Evolutionary conservation across 2,888 invertebrate genomes (phyloP).

Genomic region (Rhimphoctona megacephalus): DNA sequence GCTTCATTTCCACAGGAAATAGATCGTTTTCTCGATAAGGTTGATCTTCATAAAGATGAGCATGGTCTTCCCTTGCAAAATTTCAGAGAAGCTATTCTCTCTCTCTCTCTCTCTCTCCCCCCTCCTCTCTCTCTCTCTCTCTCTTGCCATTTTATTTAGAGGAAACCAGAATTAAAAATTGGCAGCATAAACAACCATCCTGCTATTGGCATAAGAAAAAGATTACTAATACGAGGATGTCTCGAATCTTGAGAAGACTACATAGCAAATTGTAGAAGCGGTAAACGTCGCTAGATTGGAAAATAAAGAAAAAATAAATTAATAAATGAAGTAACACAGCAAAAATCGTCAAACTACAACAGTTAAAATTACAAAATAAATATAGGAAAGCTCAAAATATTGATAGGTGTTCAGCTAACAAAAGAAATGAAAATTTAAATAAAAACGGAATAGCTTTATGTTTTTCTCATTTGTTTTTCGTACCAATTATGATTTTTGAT

Average conservation of each 20-base stretch:
- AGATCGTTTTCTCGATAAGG: conserved; percentile 66
- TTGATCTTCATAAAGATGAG: conserved; percentile 51
- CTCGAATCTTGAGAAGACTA: conserved; percentile 23
- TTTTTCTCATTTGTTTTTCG: conserved; percentile 18
- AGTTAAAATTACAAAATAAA: too few species aligned
- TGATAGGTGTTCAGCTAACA: background rate
- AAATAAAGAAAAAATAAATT: background rate
- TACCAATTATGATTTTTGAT: conserved; percentile 7
- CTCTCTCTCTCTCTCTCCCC: background rate
- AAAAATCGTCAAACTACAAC: background rate
- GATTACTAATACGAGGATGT: background rate
- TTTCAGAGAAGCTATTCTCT: background rate
- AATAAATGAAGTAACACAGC: background rate
- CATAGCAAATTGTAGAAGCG: background rate
- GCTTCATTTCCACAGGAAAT: conserved; percentile 62
- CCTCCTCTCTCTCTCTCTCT: conserved; percentile 10
- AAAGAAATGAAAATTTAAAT: background rate
- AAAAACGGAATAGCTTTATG: background rate
- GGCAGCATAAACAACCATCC: conserved; percentile 33
- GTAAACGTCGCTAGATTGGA: background rate
- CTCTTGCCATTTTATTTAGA: background rate
- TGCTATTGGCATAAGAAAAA: background rate
- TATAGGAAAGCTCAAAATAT: background rate
- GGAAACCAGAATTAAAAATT: conserved; percentile 42
- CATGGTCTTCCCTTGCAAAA: conserved; percentile 29